Evolutionary conservation across 2,797 vertebrate species (phyloP), one percentile per base, ranked within the genome.

Genomic region (Chrosomus eos): DNA sequence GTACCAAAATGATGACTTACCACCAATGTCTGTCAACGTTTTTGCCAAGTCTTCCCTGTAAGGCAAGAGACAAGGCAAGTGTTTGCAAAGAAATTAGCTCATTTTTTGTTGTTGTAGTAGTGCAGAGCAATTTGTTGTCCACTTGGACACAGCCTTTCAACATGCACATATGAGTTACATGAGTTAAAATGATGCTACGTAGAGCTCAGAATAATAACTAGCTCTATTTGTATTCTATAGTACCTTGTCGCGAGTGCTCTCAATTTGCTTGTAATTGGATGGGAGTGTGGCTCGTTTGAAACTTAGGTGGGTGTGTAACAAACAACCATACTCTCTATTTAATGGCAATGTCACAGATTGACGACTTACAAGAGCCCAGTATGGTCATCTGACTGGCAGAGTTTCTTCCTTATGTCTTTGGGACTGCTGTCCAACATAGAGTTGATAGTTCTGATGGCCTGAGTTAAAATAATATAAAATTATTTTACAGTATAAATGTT

Each of bases 391-490:
- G 92, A 94, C 3, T 90, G 80, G 19, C 89, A 88, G 45, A 96
- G 89, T 26, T 91, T 92, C 87, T 89, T 95, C 40, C 93, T 94
- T 75, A 95, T 92, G 40, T 95, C 92, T 55, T 88, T 89, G 7
- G 94, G 75, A 4, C 92, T 36, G 5, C 43, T 80, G 4, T 93
- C 90, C 1, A 97, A 91, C 87, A 97, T 93, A 36, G 90, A 91
- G 84, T 97, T 97, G 58, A 97, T 87, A 10, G 95, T 96, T 75
- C 91, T 94, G 88, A 97, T 82, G 21, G 93, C 95, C 96, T 97
- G 90, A 43, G 3, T 28, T 55, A 19, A 76, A 67, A 31, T 40
- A 3, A 51, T 18, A 13, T 11, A 11, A 51, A 64, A n/a, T 28
- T 21, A 77, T 28, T 72, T 53, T 8, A 72, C 53, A 62, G 2